Evolutionary conservation across 2,888 invertebrate genomes (phyloP), one percentile per base, ranked within the genome.

Genomic region (Agonopterix subpropinquella): DNA sequence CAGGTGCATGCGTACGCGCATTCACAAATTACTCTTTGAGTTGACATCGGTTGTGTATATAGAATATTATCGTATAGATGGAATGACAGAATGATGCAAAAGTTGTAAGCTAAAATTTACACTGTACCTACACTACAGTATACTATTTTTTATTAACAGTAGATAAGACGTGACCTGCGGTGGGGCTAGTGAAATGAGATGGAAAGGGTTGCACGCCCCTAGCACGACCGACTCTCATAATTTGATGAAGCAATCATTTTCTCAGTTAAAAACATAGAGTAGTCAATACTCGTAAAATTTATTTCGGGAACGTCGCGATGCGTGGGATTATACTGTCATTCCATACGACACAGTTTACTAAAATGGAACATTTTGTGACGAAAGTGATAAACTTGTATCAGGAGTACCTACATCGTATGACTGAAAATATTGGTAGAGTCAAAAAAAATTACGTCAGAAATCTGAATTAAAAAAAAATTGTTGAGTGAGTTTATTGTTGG

Each of bases 1-100:
- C 86, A 86, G 81, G 84, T 84, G 83, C 60, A 66, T 64, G 59
- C 47, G 48, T 53, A 48, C 44, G 46, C 46, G 46, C 45, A 52
- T 49, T 47, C 45, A 47, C 44, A 43, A 47, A 39, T 39, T 47
- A 47, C 18, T 15, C 7, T 36, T 8, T n/a, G 11, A 13, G 8
- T 36, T 15, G 36, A 44, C 9, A 28, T 10, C 28, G 11, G 11
- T 8, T 3, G 11, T 10, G 5, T 1, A 39, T 9, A 39, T 39
- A 39, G 4, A n/a, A 37, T 9, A 13, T n/a, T 7, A 37, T 37
- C n/a, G 7, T 4, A 37, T 37, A 37, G n/a, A 10, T 10, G 39
- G 11, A 39, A 11, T 10, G n/a, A 39, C 10, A 39, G 10, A n/a
- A 39, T 4, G 39, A 39, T 39, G 28, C 28, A 39, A 1, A 39